Conservation (phyloP, 2,113 vertebrate genomes). For the Ranitomeya imitator region DNA sequence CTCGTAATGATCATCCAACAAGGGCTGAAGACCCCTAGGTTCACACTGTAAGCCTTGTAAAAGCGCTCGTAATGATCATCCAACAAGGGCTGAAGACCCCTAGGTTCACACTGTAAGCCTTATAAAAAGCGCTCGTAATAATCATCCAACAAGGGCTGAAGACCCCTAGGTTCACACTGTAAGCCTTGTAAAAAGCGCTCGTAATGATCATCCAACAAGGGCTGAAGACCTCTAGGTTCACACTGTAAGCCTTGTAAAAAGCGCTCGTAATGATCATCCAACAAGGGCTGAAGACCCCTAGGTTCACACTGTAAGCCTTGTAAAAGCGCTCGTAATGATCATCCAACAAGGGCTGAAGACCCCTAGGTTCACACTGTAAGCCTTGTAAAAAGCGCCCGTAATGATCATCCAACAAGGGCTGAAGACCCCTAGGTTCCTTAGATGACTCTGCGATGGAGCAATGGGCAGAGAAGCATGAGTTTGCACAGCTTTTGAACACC, state of each 20-base stretch:
- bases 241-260: neutral
- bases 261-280: neutral
- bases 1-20: no score
- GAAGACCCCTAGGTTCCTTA: neutral
- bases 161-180: neutral
- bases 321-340: neutral
- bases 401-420: neutral
- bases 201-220: neutral
- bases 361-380: no score
- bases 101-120: neutral
- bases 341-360: neutral
- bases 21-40: no score
- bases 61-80: neutral
- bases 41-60: no score
- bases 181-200: neutral
- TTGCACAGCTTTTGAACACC: slow-evolving; percentile 51
- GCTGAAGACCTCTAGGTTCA: neutral
- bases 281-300: neutral
- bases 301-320: neutral
- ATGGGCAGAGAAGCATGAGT: slow-evolving; percentile 42
- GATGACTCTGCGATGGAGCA: neutral
- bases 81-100: neutral
- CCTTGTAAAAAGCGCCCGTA: neutral
- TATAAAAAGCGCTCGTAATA: neutral
- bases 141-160: neutral